Conservation (phyloP, 2,797 vertebrate species). For the Eulemur coronatus region DNA sequence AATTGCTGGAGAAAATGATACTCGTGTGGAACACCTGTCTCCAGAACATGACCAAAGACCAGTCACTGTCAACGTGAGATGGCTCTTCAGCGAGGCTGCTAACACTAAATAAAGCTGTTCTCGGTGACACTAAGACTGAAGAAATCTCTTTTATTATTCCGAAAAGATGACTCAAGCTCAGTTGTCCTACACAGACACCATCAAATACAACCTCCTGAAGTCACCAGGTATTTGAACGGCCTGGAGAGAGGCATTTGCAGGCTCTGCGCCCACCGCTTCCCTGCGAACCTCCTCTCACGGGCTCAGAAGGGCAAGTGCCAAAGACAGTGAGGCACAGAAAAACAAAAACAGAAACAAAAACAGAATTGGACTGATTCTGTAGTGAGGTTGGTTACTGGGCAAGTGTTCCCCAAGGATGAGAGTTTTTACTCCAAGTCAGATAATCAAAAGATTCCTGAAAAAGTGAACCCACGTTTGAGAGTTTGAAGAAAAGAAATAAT, state of each 20-base stretch:
- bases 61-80: neutral
- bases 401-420: neutral
- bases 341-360: neutral
- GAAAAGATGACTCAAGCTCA: neutral
- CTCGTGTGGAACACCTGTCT: neutral
- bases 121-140: neutral
- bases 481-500: constrained; percentile 12
- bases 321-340: accelerated
- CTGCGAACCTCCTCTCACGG: neutral
- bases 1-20: neutral
- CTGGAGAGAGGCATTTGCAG: too few species aligned
- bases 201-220: neutral
- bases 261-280: accelerated
- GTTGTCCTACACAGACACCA: neutral
- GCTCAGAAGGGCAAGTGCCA: neutral
- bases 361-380: neutral
- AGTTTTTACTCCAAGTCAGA: neutral
- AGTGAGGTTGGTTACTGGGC: neutral
- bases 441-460: neutral
- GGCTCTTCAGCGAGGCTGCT: neutral
- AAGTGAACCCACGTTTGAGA: neutral
- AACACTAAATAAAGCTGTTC: neutral
- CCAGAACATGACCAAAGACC: neutral
- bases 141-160: neutral
- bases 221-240: too few species aligned